Evolutionary conservation across 35 echinoderm and acorn worm genomes (phyloP).

Genomic region (Hemicentrotus pulcherrimus): DNA sequence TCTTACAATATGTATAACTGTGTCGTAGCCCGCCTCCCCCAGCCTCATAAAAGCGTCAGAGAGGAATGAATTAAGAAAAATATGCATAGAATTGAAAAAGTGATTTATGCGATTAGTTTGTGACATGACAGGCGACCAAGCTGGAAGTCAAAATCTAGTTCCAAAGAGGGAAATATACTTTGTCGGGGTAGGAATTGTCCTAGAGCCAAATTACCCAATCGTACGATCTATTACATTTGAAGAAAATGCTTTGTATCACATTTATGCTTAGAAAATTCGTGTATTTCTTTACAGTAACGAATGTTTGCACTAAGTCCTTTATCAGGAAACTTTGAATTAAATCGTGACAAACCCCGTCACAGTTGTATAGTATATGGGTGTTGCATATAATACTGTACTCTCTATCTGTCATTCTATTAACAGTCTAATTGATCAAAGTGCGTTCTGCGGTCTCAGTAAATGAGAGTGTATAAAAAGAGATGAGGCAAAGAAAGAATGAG

Average conservation of each 20-base stretch:
- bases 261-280: background rate
- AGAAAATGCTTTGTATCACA: constrained; percentile 5
- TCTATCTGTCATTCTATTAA: background rate
- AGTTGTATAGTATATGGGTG: background rate
- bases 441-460: background rate
- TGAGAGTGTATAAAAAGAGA: background rate
- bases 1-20: constrained; percentile 31
- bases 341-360: background rate
- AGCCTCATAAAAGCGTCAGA: constrained; percentile 19
- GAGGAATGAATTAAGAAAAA: constrained; percentile 9
- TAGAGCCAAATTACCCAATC: background rate
- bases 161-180: background rate
- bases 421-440: background rate
- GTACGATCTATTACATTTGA: background rate
- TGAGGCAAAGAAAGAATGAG: background rate
- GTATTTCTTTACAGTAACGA: background rate
- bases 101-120: constrained; percentile 41
- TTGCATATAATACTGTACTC: background rate
- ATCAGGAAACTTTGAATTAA: background rate
- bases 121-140: constrained; percentile 20
- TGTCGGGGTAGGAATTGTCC: background rate
- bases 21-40: background rate
- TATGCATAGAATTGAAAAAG: constrained; percentile 8
- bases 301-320: background rate
- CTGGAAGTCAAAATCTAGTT: background rate